Evolutionary conservation across 2,888 invertebrate genomes (phyloP).

Genomic region (Caenorhabditis parvicauda): DNA sequence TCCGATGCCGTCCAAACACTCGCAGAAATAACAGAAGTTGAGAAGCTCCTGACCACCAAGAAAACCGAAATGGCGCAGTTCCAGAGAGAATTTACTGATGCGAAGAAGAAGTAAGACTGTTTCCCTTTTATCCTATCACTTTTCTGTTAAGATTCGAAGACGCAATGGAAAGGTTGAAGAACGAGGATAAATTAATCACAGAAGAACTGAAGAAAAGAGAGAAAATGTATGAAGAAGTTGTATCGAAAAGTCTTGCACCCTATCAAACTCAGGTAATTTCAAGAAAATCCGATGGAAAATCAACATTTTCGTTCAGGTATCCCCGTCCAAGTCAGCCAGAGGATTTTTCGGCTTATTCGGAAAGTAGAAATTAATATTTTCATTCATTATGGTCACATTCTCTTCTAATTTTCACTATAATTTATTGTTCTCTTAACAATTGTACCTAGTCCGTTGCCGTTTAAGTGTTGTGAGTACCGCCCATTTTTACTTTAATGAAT

Average conservation of each 20-base stretch:
- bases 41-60: slow-evolving; percentile 44
- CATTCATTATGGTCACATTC: background rate
- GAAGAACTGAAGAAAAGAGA: slow-evolving; percentile 47
- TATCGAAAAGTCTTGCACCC: slow-evolving; percentile 16
- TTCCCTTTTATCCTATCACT: background rate
- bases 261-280: slow-evolving; percentile 16
- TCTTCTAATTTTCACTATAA: background rate
- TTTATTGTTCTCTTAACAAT: too few species aligned
- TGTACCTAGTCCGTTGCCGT: too few species aligned
- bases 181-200: slow-evolving; percentile 50
- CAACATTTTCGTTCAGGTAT: slow-evolving; percentile 4
- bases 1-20: slow-evolving; percentile 26
- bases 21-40: slow-evolving; percentile 29
- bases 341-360: slow-evolving; percentile 34
- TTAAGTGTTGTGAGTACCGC: too few species aligned
- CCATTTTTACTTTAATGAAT: too few species aligned
- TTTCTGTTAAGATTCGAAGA: slow-evolving; percentile 47
- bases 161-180: slow-evolving; percentile 46
- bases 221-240: slow-evolving; percentile 49
- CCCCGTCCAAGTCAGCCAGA: slow-evolving; percentile 25
- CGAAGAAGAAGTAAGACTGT: slow-evolving; percentile 48
- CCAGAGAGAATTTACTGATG: slow-evolving; percentile 57
- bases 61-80: slow-evolving; percentile 59
- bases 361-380: background rate
- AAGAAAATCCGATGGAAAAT: background rate